Evolutionary conservation across 2,113 vertebrate genomes (phyloP), one percentile per base, ranked within the genome.

Genomic region (Prunella himalayana): DNA sequence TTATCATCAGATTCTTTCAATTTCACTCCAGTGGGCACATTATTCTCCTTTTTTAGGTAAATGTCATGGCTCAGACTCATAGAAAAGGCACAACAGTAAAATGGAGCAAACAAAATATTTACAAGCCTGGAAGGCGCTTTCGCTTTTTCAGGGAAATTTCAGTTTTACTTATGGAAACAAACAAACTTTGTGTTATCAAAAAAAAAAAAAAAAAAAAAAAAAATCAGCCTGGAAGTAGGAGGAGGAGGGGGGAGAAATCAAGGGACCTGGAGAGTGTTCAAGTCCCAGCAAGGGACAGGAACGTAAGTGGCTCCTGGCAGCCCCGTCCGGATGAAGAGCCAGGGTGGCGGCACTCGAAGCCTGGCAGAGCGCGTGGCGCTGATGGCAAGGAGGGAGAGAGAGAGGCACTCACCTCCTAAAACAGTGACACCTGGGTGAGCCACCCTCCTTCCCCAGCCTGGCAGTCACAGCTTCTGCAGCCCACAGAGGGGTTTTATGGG

Each of bases 241-340:
- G 68, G 44, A 72, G 23, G 42, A 18, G 23, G 28, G 50, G 66
- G 44, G 1, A 75, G 56, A 96, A 97, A 97, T 97, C 93, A 97
- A 88, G 77, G 80, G 68, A 78, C 33, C 91, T 97, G 96, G 95
- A 96, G 86, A 82, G 56, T 15, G 64, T 95, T 97, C 95, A 96
- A 91, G 22, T 96, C 95, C 75, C 96, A 94, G 94, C 96, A 96
- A 95, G 97, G 88, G 82, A 94, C 86, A 94, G 80, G 83, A n/a
- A 47, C 0, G 6, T 63, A 91, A 96, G 95, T 95, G 96, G 94
- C 82, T 97, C 84, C 95, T 96, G 96, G 96, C 96, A 97, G 86
- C 95, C 93, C 90, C 0, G 2, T 63, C 80, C 84, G 83, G 93
- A 94, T 96, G 94, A 86, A 91, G 95, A 94, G 95, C 59, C 61